Conservation (phyloP, 2,113 vertebrate species). For the Hippocampus barbouri region DNA sequence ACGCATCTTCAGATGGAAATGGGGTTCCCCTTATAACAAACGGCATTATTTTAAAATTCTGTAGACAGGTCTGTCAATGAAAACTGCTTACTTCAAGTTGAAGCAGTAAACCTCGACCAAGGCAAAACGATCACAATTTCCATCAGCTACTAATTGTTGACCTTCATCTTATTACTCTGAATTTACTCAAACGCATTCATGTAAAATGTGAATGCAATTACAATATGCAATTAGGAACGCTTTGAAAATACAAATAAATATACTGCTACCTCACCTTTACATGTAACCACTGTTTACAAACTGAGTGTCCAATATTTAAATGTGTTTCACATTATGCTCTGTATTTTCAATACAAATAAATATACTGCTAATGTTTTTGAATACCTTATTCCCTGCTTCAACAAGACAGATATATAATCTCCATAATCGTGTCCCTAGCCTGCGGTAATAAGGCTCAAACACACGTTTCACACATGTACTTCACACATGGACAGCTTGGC, state of each 20-base stretch:
- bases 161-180: too few species aligned
- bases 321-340: not conserved
- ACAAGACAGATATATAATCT: not conserved
- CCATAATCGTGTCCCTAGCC: not conserved
- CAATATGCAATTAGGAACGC: not conserved
- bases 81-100: too few species aligned
- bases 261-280: not conserved
- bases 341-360: too few species aligned
- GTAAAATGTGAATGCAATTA: not conserved
- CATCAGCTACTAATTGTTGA: too few species aligned
- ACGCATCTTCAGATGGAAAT: not conserved
- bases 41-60: too few species aligned
- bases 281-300: not conserved
- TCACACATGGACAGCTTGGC: slow-evolving; percentile 62
- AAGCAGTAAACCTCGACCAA: too few species aligned
- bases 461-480: slow-evolving; percentile 16
- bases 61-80: too few species aligned
- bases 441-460: slow-evolving; percentile 22
- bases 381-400: not conserved
- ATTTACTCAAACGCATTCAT: too few species aligned
- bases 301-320: not conserved
- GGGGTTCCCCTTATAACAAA: not conserved
- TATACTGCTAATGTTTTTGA: not conserved
- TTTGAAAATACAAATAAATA: too few species aligned
- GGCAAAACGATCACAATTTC: too few species aligned